A percentile compares a stretch with the other conserved stretches of the same genome.
These are phyloP conservation scores for Eolophus roseicapilla DNA, from an alignment of 2,113 vertebrate species.

Conservation along the genomic window DNA sequence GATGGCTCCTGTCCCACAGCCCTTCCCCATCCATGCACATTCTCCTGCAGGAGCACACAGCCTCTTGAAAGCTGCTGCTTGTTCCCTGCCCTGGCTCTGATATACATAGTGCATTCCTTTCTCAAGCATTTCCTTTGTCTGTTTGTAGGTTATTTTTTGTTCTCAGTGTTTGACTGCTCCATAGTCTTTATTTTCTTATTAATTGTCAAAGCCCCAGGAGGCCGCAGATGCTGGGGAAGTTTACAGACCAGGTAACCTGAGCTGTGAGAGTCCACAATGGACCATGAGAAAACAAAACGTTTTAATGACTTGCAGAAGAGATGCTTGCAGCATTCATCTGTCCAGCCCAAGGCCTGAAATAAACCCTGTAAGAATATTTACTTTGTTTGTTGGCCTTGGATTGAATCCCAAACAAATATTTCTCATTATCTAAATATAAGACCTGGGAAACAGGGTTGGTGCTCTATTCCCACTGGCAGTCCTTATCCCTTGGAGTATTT, in stretches of 20 bases:
- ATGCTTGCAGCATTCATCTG: neutral
- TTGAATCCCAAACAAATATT: constrained; percentile 65
- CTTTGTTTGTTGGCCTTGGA: constrained; percentile 29
- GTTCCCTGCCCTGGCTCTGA: neutral
- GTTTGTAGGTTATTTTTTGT: neutral
- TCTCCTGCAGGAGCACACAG: rapidly evolving
- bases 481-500: neutral
- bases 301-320: neutral
- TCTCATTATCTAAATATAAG: constrained; percentile 77
- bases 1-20: neutral
- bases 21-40: neutral
- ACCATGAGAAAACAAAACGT: neutral
- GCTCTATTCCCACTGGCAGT: constrained; percentile 50
- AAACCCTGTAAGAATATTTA: constrained; percentile 29
- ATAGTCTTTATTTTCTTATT: neutral
- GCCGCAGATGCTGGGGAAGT: neutral
- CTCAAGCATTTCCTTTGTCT: neutral
- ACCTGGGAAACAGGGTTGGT: constrained; percentile 64
- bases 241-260: neutral
- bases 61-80: neutral
- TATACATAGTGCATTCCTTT: neutral
- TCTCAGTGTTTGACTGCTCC: neutral
- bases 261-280: neutral
- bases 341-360: constrained; percentile 8
- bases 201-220: neutral